A percentile compares a stretch with the other conserved stretches of the same genome.
Conservation (phyloP, 1,140 invertebrate genomes). For the Hyposmocoma kahamanoa region DNA sequence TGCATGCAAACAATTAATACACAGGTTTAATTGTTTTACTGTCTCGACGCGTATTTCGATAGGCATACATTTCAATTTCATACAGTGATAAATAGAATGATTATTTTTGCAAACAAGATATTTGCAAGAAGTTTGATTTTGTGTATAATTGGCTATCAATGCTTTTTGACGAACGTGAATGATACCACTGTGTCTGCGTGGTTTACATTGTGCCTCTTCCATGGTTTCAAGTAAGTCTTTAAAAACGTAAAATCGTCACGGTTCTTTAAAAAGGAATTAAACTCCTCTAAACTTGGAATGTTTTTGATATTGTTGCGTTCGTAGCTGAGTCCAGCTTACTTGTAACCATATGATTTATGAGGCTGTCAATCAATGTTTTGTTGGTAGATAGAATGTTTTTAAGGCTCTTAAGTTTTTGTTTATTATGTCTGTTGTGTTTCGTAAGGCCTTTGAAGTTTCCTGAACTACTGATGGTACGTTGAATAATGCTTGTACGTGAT, state of each 20-base stretch:
- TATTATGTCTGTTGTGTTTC: no score
- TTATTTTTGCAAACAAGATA: slow-evolving; percentile 5
- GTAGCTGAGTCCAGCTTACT: not conserved
- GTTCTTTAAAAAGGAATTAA: slow-evolving; percentile 3
- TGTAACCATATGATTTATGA: slow-evolving; percentile 2
- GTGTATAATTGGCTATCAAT: not conserved
- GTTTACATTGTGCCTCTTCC: not conserved
- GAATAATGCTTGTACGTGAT: no score
- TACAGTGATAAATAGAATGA: not conserved
- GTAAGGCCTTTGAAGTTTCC: no score
- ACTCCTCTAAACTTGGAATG: not conserved
- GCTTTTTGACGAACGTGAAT: slow-evolving; percentile 3
- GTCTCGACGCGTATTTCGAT: not conserved
- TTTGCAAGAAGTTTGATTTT: not conserved
- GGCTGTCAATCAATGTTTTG: slow-evolving; percentile 4
- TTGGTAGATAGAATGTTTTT: not conserved
- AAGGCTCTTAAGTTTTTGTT: slow-evolving; percentile 7
- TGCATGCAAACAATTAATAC: not conserved
- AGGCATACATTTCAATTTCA: not conserved
- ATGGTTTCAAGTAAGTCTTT: not conserved
- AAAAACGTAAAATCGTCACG: no score
- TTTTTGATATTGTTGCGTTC: not conserved
- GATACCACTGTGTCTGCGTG: not conserved
- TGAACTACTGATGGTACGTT: no score
- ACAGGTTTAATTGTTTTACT: not conserved